Evolutionary conservation across 2,888 invertebrate genomes (phyloP).

Genomic region (Cerastoderma edule): DNA sequence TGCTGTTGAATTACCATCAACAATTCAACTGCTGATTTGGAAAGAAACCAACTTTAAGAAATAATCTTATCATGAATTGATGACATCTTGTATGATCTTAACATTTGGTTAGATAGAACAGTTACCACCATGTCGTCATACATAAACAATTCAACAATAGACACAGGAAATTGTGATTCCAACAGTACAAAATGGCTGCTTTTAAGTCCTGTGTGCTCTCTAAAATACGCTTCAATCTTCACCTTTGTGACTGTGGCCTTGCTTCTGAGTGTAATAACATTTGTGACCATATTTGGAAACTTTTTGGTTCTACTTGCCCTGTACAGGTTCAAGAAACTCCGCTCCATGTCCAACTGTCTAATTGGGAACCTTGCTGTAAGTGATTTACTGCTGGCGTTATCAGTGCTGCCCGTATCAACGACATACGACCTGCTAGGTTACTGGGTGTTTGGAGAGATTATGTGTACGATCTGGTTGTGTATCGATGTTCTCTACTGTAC

Average conservation of each 20-base stretch:
- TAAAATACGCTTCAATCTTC: constrained; percentile 68
- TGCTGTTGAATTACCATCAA: too few relatives aligned
- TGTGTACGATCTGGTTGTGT: constrained; percentile 81
- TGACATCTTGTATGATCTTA: too few relatives aligned
- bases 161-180: constrained; percentile 60
- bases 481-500: constrained; percentile 84
- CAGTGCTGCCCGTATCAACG: constrained; percentile 82
- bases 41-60: too few relatives aligned
- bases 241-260: constrained; percentile 75
- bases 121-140: constrained; percentile 11
- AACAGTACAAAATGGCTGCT: constrained; percentile 71
- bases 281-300: constrained; percentile 82
- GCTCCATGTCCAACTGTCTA: constrained; percentile 83
- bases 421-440: constrained; percentile 81
- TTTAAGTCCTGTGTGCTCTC: constrained; percentile 71
- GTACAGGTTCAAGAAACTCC: constrained; percentile 77
- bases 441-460: constrained; percentile 82
- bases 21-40: too few relatives aligned
- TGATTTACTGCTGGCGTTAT: constrained; percentile 82
- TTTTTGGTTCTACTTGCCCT: constrained; percentile 81
- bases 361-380: constrained; percentile 84
- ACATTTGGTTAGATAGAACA: too few relatives aligned
- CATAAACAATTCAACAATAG: constrained; percentile 5
- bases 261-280: constrained; percentile 76
- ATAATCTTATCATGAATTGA: too few relatives aligned